Percentiles rank a stretch among this genome's conserved stretches.
Evolutionary conservation across 1,140 invertebrate genomes (phyloP).

Genomic region (Apocrypta bakeri): DNA sequence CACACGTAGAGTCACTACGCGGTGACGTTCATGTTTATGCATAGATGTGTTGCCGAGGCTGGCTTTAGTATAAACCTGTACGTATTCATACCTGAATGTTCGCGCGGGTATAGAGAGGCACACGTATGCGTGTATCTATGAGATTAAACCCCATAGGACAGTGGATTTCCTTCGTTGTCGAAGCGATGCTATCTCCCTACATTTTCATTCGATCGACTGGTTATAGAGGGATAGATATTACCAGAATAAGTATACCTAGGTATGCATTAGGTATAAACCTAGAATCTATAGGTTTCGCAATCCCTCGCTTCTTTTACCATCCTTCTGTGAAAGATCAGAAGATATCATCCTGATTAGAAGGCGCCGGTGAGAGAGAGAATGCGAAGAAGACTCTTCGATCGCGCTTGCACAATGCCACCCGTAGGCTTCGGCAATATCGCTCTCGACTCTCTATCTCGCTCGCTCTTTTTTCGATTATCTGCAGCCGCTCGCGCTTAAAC

Average conservation of each 20-base stretch:
- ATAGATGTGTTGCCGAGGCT: no score
- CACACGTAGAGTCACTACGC: background rate
- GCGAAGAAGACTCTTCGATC: background rate
- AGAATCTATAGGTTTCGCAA: no score
- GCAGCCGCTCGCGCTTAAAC: background rate
- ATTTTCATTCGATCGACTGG: no score
- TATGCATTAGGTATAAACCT: no score
- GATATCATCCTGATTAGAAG: slow-evolving; percentile 2
- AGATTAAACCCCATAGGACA: no score
- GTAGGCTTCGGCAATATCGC: background rate
- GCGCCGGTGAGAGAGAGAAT: background rate
- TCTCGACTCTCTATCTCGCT: background rate
- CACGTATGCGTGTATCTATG: background rate
- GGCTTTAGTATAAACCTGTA: background rate
- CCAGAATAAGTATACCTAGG: no score
- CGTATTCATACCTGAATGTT: background rate
- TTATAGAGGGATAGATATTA: no score
- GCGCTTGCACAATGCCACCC: background rate
- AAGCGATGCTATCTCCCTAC: no score
- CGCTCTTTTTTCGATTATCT: slow-evolving; percentile 3
- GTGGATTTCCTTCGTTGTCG: no score
- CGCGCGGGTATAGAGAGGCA: background rate
- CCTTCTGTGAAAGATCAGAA: background rate
- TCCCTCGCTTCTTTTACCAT: no score
- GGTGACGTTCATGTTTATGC: background rate